Evolutionary conservation across 2,797 vertebrate species (phyloP).

Genomic region (Sebastes nivosus): DNA sequence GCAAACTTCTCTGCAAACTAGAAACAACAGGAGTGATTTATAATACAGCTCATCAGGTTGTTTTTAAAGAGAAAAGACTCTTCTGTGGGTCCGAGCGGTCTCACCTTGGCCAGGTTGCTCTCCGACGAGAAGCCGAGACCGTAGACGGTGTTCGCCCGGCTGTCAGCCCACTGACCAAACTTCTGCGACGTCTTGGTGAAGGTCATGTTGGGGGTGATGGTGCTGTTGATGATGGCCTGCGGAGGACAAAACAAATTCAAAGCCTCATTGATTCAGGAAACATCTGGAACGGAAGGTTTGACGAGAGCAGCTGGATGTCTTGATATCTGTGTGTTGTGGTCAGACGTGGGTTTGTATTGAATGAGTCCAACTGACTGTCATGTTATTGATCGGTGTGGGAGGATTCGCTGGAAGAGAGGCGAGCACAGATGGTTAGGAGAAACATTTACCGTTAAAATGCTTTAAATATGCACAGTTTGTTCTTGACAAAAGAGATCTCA

Average conservation of each 20-base stretch:
- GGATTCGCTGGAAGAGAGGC: background rate
- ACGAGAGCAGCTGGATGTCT: background rate
- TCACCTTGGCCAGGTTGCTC: conserved; percentile 93
- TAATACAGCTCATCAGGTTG: accelerated
- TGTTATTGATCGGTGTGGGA: conserved; percentile 40
- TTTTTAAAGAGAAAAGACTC: background rate
- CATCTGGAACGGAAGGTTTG: background rate
- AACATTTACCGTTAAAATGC: background rate
- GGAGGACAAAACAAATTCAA: conserved; percentile 14
- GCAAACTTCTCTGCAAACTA: conserved; percentile 99
- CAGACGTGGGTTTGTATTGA: background rate
- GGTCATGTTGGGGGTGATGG: conserved; percentile 98
- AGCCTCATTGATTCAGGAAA: background rate
- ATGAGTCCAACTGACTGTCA: conserved; percentile 17
- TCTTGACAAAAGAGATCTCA: too few species aligned
- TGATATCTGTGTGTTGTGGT: background rate
- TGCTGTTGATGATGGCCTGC: conserved; percentile 98
- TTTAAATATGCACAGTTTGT: too few species aligned
- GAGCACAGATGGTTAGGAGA: background rate
- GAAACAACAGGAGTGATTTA: background rate
- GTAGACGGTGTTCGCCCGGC: conserved; percentile 94
- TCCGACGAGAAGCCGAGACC: conserved; percentile 95
- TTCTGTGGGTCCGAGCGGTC: conserved; percentile 3
- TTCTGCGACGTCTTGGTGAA: conserved; percentile 98
- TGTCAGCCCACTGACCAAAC: conserved; percentile 98